Percentiles rank a stretch among this genome's conserved stretches.
These are phyloP conservation scores for Cryptotermes secundus DNA, from an alignment of 1,140 invertebrate species.

Conservation along the genomic window DNA sequence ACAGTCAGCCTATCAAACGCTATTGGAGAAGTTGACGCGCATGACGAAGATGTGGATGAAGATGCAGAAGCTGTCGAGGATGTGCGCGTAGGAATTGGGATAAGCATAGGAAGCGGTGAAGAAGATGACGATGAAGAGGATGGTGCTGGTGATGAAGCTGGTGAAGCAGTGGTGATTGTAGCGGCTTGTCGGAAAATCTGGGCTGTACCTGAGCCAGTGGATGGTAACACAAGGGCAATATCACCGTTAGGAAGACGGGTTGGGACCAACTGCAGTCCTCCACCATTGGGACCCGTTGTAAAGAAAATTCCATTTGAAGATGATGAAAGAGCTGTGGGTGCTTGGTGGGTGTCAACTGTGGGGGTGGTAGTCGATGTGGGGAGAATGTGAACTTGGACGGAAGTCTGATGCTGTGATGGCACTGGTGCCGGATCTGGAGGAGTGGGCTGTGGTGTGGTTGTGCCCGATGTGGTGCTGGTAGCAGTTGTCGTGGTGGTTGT, in stretches of 20 bases:
- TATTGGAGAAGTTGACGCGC: conserved; percentile 45
- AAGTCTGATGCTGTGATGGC: conserved; percentile 22
- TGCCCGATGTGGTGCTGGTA: conserved; percentile 33
- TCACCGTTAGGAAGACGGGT: conserved; percentile 62
- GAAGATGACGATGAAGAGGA: conserved; percentile 42
- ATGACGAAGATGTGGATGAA: conserved; percentile 45
- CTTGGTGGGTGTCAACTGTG: conserved; percentile 40
- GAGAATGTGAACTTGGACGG: conserved; percentile 49
- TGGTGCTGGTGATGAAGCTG: conserved; percentile 48
- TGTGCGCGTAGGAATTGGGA: conserved; percentile 69
- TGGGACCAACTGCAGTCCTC: conserved; percentile 59
- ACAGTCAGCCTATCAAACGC: conserved; percentile 48
- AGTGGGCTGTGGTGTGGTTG: conserved; percentile 36
- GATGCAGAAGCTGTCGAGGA: conserved; percentile 66
- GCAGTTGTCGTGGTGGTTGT: conserved; percentile 37
- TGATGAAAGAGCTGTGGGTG: conserved; percentile 45
- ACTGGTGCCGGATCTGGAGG: conserved; percentile 26
- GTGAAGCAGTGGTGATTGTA: conserved; percentile 42
- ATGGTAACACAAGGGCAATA: conserved; percentile 59
- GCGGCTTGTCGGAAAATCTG: conserved; percentile 37
- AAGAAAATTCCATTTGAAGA: conserved; percentile 50
- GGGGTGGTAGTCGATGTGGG: conserved; percentile 44
- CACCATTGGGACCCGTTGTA: conserved; percentile 48
- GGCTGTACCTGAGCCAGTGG: conserved; percentile 32
- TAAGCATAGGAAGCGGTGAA: conserved; percentile 63